These are phyloP conservation scores for Paramisgurnus dabryanus DNA, from an alignment of 2,113 vertebrate species.

Conservation along the genomic window DNA sequence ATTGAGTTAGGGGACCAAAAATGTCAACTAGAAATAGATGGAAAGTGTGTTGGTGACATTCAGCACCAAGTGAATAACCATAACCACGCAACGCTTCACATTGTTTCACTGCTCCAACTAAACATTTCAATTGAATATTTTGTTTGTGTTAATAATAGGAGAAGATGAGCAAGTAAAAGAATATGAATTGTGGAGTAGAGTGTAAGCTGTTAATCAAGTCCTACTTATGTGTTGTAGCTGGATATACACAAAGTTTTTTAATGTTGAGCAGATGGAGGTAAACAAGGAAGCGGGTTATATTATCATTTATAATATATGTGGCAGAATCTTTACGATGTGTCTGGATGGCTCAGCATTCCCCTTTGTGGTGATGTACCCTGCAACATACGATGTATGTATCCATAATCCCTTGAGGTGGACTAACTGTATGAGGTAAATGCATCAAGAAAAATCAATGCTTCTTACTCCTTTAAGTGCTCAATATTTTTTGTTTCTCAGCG, in stretches of 20 bases:
- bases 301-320: slow-evolving; percentile 28
- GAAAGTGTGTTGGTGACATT: background rate
- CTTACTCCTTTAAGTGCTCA: slow-evolving; percentile 92
- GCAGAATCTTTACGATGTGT: slow-evolving; percentile 24
- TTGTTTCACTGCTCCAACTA: background rate
- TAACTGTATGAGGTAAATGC: slow-evolving; percentile 80
- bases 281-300: slow-evolving; percentile 31
- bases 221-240: background rate
- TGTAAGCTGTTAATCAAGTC: slow-evolving; percentile 20
- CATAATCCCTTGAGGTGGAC: slow-evolving; percentile 62
- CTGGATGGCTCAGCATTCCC: slow-evolving; percentile 14
- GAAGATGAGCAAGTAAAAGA: background rate
- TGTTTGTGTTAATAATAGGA: background rate
- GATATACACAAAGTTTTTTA: slow-evolving; percentile 12
- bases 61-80: background rate
- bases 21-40: no score
- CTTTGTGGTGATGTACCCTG: slow-evolving; percentile 19
- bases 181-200: slow-evolving; percentile 20
- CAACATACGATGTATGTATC: slow-evolving; percentile 54
- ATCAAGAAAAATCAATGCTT: slow-evolving; percentile 91
- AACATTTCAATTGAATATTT: background rate
- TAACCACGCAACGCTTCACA: background rate
- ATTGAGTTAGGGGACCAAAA: no score
- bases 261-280: slow-evolving; percentile 13
- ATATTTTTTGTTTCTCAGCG: slow-evolving; percentile 92